Conservation (phyloP, 1,140 invertebrate species). For the Brachystomella parvula region DNA sequence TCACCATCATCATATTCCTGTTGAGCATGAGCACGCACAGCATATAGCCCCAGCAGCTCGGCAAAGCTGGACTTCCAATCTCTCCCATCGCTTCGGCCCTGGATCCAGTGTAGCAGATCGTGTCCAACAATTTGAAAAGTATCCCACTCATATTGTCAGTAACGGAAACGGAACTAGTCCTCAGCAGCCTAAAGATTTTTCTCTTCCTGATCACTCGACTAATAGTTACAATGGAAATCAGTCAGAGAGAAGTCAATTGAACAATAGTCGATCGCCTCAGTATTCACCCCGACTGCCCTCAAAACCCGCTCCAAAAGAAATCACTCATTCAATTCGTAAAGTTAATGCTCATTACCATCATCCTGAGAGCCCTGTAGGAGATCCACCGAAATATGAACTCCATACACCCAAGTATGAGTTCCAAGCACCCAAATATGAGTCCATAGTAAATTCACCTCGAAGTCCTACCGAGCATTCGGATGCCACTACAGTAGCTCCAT, state of each 20-base stretch:
- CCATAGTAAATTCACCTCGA: too few relatives aligned
- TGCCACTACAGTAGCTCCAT: too few relatives aligned
- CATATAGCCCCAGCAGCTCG: constrained; percentile 9
- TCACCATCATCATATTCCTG: constrained; percentile 12
- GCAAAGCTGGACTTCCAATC: constrained; percentile 27
- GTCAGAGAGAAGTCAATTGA: too few relatives aligned
- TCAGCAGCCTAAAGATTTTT: too few relatives aligned
- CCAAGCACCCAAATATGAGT: neutral
- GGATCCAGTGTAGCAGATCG: constrained; percentile 37
- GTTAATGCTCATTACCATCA: neutral
- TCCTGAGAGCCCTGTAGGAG: neutral
- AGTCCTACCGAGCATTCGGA: too few relatives aligned
- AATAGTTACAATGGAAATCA: too few relatives aligned
- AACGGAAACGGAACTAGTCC: neutral
- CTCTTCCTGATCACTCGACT: too few relatives aligned
- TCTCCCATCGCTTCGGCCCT: constrained; percentile 22
- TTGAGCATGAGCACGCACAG: constrained; percentile 6
- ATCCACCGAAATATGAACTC: neutral
- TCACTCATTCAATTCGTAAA: neutral
- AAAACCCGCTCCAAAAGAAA: neutral
- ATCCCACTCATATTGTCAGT: constrained; percentile 26
- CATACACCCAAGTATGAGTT: neutral
- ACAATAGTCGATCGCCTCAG: too few relatives aligned
- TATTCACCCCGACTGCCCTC: neutral
- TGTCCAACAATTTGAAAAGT: constrained; percentile 38